phyloP scores from a whole-genome alignment of 1,140 invertebrate species.

The Eumeta japonica region DNA sequence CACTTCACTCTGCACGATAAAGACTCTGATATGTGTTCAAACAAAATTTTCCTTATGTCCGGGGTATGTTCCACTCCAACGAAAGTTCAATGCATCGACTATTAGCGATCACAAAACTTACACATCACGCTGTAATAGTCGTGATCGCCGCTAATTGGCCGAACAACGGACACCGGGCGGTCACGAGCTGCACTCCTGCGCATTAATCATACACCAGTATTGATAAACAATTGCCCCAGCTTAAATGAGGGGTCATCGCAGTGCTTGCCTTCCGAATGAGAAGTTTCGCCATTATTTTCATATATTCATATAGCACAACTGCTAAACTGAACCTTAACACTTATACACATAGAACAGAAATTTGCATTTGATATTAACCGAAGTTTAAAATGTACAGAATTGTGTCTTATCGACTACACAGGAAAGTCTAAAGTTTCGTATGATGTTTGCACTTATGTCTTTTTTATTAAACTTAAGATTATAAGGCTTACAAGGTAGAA shows the following conservation, averaged over 20 bases:
- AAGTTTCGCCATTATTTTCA: slow-evolving; percentile 11
- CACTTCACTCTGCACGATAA: too few relatives aligned
- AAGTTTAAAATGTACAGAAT: too few relatives aligned
- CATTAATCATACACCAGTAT: slow-evolving; percentile 48
- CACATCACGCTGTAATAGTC: slow-evolving; percentile 44
- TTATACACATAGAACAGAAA: too few relatives aligned
- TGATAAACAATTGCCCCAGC: slow-evolving; percentile 53
- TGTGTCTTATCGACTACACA: too few relatives aligned
- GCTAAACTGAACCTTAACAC: slow-evolving; percentile 10
- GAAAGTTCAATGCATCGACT: too few relatives aligned
- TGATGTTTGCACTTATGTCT: too few relatives aligned
- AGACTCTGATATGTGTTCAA: too few relatives aligned
- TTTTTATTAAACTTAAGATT: too few relatives aligned
- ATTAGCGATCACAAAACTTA: slow-evolving; percentile 38
- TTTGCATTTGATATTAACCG: too few relatives aligned
- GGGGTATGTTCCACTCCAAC: too few relatives aligned
- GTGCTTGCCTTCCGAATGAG: slow-evolving; percentile 11
- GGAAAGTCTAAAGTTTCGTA: too few relatives aligned
- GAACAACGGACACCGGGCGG: slow-evolving; percentile 18
- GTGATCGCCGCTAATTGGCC: slow-evolving; percentile 46
- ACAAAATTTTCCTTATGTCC: too few relatives aligned
- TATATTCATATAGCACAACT: slow-evolving; percentile 8
- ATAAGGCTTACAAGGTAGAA: slow-evolving; percentile 4
- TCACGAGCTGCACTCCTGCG: slow-evolving; percentile 32
- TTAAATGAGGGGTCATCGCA: slow-evolving; percentile 46